phyloP scores from a whole-genome alignment of 2,113 vertebrate species.

The Gallinago media region DNA sequence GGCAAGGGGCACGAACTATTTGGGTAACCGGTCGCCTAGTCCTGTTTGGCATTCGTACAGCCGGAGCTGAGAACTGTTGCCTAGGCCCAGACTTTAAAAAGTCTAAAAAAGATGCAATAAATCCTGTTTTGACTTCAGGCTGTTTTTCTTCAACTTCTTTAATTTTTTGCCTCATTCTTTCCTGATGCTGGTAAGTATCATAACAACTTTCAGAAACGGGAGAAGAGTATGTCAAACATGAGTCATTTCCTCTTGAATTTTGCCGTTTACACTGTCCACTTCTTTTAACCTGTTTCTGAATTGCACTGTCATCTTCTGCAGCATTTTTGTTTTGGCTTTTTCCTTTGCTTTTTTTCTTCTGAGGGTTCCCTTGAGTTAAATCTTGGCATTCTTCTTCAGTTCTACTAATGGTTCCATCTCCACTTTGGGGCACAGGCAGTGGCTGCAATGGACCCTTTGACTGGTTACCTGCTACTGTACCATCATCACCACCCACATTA shows the following conservation, averaged over 20 bases:
- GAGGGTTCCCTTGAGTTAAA: slow-evolving; percentile 77
- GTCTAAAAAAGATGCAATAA: slow-evolving; percentile 97
- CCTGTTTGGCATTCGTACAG: slow-evolving; percentile 87
- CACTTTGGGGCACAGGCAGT: slow-evolving; percentile 60
- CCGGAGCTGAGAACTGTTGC: slow-evolving; percentile 91
- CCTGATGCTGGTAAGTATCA: slow-evolving; percentile 93
- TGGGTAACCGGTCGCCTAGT: slow-evolving; percentile 85
- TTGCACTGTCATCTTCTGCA: slow-evolving; percentile 81
- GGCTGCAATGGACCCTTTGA: slow-evolving; percentile 64
- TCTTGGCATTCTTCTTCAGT: slow-evolving; percentile 83
- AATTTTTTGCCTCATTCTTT: slow-evolving; percentile 97
- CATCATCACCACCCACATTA: slow-evolving; percentile 77
- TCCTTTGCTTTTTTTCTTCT: slow-evolving; percentile 87
- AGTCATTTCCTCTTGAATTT: slow-evolving; percentile 85
- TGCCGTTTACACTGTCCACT: slow-evolving; percentile 86
- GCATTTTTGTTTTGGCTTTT: slow-evolving; percentile 82
- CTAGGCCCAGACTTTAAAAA: slow-evolving; percentile 97
- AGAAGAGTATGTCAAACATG: slow-evolving; percentile 78
- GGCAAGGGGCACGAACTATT: slow-evolving; percentile 77
- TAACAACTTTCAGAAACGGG: slow-evolving; percentile 81
- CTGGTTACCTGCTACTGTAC: slow-evolving; percentile 67
- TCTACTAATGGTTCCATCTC: slow-evolving; percentile 74
- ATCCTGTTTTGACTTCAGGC: slow-evolving; percentile 96
- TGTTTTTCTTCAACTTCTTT: slow-evolving; percentile 98
- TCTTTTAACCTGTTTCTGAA: slow-evolving; percentile 84